Percentiles rank a stretch among this genome's conserved stretches.
These are phyloP conservation scores for Paraescarpia echinospica DNA, from an alignment of 1,140 invertebrate genomes.

Conservation along the genomic window DNA sequence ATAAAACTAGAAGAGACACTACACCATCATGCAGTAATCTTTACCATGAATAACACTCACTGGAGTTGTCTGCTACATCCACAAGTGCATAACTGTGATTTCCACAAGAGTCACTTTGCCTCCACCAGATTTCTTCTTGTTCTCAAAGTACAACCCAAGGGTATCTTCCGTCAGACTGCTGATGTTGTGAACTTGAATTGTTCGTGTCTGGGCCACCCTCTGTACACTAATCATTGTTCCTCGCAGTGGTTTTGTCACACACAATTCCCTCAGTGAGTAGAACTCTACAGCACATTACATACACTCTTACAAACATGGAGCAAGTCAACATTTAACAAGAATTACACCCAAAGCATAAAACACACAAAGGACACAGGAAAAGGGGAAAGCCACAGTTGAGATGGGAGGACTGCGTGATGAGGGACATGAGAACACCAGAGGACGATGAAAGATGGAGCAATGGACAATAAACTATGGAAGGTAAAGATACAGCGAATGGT, in stretches of 20 bases:
- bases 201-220: not conserved
- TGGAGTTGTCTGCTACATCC: not conserved
- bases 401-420: too few relatives aligned
- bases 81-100: not conserved
- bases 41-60: not conserved
- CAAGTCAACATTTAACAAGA: not conserved
- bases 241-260: not conserved
- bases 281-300: not conserved
- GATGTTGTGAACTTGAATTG: not conserved
- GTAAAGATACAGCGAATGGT: too few relatives aligned
- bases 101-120: not conserved
- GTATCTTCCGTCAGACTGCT: not conserved
- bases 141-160: conserved; percentile 3
- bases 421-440: too few relatives aligned
- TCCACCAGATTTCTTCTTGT: conserved; percentile 15
- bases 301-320: not conserved
- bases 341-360: too few relatives aligned
- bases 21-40: not conserved
- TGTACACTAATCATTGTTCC: conserved; percentile 2
- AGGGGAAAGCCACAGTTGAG: too few relatives aligned
- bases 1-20: not conserved
- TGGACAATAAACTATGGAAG: too few relatives aligned
- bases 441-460: too few relatives aligned
- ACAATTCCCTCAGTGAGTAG: conserved; percentile 7
- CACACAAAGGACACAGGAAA: too few relatives aligned